Conservation (phyloP, 2,797 vertebrate genomes). For the Psittacula derbiana region DNA sequence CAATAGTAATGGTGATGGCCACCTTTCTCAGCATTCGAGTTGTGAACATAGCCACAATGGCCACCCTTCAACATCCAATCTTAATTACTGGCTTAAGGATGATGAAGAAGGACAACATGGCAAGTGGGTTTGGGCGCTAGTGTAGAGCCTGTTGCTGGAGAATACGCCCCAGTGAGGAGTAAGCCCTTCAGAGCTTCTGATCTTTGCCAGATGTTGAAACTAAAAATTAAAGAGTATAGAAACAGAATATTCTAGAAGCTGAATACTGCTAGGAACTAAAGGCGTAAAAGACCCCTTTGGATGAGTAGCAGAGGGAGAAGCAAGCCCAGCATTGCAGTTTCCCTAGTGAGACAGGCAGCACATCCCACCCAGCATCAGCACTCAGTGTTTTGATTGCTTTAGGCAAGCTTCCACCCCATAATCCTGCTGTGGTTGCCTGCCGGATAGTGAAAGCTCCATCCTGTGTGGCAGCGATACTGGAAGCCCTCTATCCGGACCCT, state of each 20-base stretch:
- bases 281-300: not conserved
- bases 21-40: not conserved
- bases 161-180: not conserved
- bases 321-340: not conserved
- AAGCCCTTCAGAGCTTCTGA: not conserved
- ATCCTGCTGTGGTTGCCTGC: not conserved
- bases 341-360: not conserved
- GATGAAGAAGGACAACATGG: not conserved
- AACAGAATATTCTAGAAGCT: not conserved
- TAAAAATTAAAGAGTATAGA: not conserved
- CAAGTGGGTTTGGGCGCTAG: not conserved
- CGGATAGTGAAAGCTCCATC: not conserved
- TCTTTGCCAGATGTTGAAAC: not conserved
- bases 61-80: not conserved
- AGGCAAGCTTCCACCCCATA: not conserved
- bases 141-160: not conserved
- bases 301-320: not conserved
- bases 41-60: not conserved
- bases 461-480: fast-evolving
- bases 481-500: not conserved
- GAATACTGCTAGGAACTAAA: not conserved
- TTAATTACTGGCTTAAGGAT: not conserved
- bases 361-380: not conserved
- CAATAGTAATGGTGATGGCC: not conserved
- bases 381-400: fast-evolving